Evolutionary conservation across 2,113 vertebrate species (phyloP), one percentile per base, ranked within the genome.

Genomic region (Leucopsar rothschildi): DNA sequence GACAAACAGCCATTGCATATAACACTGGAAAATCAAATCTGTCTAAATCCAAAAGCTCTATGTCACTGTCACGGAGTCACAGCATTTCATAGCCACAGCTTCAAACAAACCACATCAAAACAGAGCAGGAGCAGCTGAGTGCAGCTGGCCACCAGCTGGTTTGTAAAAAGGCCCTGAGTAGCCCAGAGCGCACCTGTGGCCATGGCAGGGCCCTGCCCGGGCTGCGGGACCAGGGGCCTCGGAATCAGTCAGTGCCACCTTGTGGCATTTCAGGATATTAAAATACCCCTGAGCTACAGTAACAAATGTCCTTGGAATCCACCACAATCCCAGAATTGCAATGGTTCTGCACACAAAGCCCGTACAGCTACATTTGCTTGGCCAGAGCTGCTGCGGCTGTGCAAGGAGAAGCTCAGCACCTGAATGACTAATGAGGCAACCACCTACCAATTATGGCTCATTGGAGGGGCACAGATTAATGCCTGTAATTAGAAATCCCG

Each of bases 401-500:
- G 85, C 64, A 1, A 2, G 79, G 81, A 86, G 44, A 23, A 21
- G 49, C 64, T 72, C 85, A 18, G 82, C 76, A 69, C 75, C 91
- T 61, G 83, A 63, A 57, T 91, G 84, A 95, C 95, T 94, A 95
- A 95, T 90, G 93, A 95, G 75, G 85, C 64, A 60, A 81, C 70
- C 44, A 50, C 60, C 79, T 83, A 57, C 80, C 91, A 55, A 66
- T 91, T 95, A 86, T 11, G 80, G 96, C 78, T 83, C 21, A 33
- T 95, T 84, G 94, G 94, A 91, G 91, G 95, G 86, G 92, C 88
- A 55, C 70, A 24, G 90, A 45, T 76, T 82, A 88, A 49, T 83
- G 93, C 81, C 61, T 55, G 66, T 82, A 63, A 95, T 94, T 91
- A 88, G 68, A 84, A 85, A 84, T 63, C 71, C 59, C 56, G 81